Percentiles rank a stretch among this genome's conserved stretches.
phyloP scores from a whole-genome alignment of 2,797 vertebrate genomes.

The Spondyliosoma cantharus region DNA sequence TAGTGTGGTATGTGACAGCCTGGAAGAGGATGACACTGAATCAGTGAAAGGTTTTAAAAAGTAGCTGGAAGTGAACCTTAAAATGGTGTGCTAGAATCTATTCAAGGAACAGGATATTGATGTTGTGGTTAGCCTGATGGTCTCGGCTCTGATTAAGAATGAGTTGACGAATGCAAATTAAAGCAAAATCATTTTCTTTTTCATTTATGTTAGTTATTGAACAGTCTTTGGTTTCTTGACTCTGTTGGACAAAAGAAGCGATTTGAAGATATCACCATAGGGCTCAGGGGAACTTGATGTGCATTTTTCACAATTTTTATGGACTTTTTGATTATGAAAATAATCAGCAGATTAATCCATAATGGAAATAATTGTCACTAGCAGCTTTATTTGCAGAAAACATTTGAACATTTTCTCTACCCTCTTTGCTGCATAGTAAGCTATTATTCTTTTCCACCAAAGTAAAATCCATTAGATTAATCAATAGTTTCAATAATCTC shows the following conservation, averaged over 20 bases:
- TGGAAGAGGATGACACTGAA: conserved; percentile 49
- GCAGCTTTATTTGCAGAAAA: too few relatives aligned
- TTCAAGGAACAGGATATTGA: conserved; percentile 50
- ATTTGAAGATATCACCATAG: too few relatives aligned
- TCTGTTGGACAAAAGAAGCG: background rate
- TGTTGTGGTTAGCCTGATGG: conserved; percentile 33
- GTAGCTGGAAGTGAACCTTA: conserved; percentile 49
- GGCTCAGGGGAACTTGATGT: too few relatives aligned
- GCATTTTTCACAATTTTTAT: too few relatives aligned
- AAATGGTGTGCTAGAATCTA: conserved; percentile 26
- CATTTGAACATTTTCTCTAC: too few relatives aligned
- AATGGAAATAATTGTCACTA: too few relatives aligned
- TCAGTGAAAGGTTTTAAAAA: conserved; percentile 44
- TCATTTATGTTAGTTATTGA: too few relatives aligned
- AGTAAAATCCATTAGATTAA: background rate
- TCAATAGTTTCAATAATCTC: background rate
- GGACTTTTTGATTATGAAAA: too few relatives aligned
- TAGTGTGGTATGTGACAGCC: conserved; percentile 39
- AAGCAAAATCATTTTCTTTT: too few relatives aligned
- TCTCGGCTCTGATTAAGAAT: conserved; percentile 12
- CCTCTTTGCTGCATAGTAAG: background rate
- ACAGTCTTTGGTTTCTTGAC: too few relatives aligned
- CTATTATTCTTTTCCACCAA: background rate
- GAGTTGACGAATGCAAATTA: background rate
- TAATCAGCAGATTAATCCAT: too few relatives aligned